phyloP scores from a whole-genome alignment of 2,797 vertebrate species.

The Pampus argenteus region DNA sequence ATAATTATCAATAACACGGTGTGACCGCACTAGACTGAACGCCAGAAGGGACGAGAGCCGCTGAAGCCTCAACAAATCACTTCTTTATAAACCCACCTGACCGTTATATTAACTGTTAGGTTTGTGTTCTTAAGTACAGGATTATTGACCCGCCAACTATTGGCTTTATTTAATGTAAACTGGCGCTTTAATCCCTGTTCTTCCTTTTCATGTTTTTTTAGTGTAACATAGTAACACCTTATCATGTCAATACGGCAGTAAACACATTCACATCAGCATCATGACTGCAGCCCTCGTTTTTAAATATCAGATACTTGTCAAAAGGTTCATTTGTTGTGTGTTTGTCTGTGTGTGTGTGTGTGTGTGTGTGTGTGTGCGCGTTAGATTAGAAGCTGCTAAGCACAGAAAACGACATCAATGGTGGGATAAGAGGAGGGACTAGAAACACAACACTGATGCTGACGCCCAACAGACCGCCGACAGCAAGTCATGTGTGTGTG shows the following conservation, averaged over 20 bases:
- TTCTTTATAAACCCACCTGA: constrained; percentile 23
- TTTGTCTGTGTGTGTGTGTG: constrained; percentile 5
- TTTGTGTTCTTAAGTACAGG: not conserved
- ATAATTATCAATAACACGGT: no score
- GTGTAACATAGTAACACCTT: not conserved
- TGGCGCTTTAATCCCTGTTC: not conserved
- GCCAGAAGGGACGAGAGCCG: not conserved
- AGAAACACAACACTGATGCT: constrained; percentile 29
- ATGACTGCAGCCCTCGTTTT: not conserved
- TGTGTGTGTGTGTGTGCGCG: not conserved
- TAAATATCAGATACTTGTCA: not conserved
- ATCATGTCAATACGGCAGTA: not conserved
- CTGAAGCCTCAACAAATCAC: constrained; percentile 10
- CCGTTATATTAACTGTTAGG: constrained; percentile 25
- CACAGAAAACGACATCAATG: constrained; percentile 33
- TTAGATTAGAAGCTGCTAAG: constrained; percentile 5
- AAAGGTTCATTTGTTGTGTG: not conserved
- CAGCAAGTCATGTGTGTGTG: not conserved
- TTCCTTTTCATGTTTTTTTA: not conserved
- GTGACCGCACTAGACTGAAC: no score
- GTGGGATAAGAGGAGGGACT: constrained; percentile 9
- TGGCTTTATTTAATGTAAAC: not conserved
- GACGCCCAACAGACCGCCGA: constrained; percentile 27
- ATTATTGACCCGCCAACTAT: not conserved
- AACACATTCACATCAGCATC: not conserved